Base-by-base conservation (phyloP, 2,113 vertebrate species). In the Scophthalmus maximus region DNA sequence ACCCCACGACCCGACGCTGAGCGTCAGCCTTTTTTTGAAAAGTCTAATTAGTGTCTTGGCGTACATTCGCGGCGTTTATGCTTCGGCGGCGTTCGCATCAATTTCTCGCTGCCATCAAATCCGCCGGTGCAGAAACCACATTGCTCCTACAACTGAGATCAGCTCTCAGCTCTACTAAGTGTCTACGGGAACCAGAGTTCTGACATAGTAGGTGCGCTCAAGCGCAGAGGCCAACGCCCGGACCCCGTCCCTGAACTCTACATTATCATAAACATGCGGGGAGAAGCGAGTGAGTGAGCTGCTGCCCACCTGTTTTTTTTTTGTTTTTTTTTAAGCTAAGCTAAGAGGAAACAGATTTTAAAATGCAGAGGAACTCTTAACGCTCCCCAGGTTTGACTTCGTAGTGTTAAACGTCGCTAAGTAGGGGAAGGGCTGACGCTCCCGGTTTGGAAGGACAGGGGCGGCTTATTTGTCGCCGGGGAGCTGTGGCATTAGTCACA, bases 401-500 rank as follows among this genome's bases (percentile, higher is more conserved):
- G n/a, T n/a, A n/a, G n/a, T n/a, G n/a, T n/a, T n/a, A n/a, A n/a
- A n/a, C n/a, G n/a, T n/a, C n/a, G n/a, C n/a, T n/a, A n/a, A n/a
- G n/a, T n/a, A n/a, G 50, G 50, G 25, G 3, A 11, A 34, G 14
- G 60, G 50, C 17, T 46, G 23, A 32, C 0, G 32, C 30, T 52
- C 65, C 18, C 72, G 34, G 63, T 29, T 57, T 22, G 25, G 40
- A 53, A 26, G 66, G 61, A 76, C 32, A 77, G 20, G 59, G 42
- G 40, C 53, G 53, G 59, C n/a, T 17, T 62, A 22, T 82, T 73
- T 40, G 68, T 27, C 55, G 53, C 68, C 5, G 8, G 22, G 58
- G 77, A 79, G 38, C 64, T 51, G 66, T 34, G 57, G 65, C 68
- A 78, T 84, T 73, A 80, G 72, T 79, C 46, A 49, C 81, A 82